Evolutionary conservation across 2,797 vertebrate genomes (phyloP), one percentile per base, ranked within the genome.

Genomic region (Cheirogaleus major): DNA sequence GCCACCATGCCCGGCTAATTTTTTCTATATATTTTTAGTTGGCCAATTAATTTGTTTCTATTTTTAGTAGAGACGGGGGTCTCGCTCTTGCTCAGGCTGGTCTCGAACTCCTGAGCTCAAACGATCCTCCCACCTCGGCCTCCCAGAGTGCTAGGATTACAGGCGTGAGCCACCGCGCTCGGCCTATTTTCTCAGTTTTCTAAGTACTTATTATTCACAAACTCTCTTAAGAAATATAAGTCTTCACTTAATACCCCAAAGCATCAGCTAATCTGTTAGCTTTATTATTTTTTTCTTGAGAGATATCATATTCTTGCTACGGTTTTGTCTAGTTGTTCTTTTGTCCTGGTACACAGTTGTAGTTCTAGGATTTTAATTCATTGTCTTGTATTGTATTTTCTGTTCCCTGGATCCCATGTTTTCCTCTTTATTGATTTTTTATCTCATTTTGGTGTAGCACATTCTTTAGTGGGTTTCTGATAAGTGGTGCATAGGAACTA

Each of bases 391-490:
- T 55, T 94, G 2, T 27, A 48, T 45, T 17, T 91, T 95, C 17
- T 80, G 5, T 63, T 88, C 14, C 43, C 92, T 80, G 27, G 57
- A 30, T 70, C 30, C 48, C 35, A 43, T 45, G 63, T 52, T 67
- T 90, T 79, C 14, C 4, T 69, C 8, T 85, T 76, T 38, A 38
- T 55, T 80, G 25, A 75, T 48, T 87, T 91, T 48, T 69, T 91
- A 55, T 2, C 30, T 85, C n/a, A 50, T 81, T 83, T 94, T 55
- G 25, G 14, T 76, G 10, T 85, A 81, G 73, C 15, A 89, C 38
- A 59, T 89, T 95, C 30, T 93, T 52, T 59, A 89, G 41, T 69
- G 55, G 48, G 23, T 86, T 91, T 89, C 45, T 94, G 69, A 89
- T 69, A 72, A 89, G 50, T 67, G 13, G 35, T 69, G 9, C 38